Base-by-base conservation (phyloP, 2,113 vertebrate genomes). In the Lota lota region DNA sequence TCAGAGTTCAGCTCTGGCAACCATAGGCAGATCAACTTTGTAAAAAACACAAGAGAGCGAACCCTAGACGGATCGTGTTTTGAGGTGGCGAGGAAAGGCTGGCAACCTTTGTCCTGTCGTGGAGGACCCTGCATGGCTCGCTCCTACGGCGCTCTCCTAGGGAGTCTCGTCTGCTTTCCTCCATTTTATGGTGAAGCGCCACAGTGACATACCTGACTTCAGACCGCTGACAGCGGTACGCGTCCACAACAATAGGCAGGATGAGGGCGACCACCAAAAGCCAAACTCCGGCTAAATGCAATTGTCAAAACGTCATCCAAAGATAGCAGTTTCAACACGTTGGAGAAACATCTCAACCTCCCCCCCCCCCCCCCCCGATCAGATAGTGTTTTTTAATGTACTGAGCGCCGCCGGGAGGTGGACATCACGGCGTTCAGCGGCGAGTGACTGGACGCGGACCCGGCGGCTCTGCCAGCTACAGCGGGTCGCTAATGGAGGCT, bases 171-270 rank as follows among this genome's bases (percentile, higher is more conserved):
- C 88, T 89, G 91, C 93, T 92, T 93, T 95, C 95, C 95, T 97
- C 96, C 96, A 99, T 99, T 98, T 99, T 98, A 95, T 95, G 94
- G 92, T 95, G 93, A 92, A 98, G 93, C 93, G 91, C 79, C 92
- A 93, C 90, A 91, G 88, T 89, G 85, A 90, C 93, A 94, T 94
- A 96, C 95, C 95, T 97, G 95, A 93, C 94, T 95, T 92, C 90
- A 93, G 92, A 94, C 91, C 93, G 91, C 92, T 93, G 93, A 89
- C 88, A 89, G 67, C 73, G 67, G 20, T 12, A 83, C 76, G 53
- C 75, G 80, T 77, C 85, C 83, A 81, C 70, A 69, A 79, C 78
- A 78, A 56, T 14, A 72, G 47, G 50, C 4, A 53, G 47, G n/a
- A 14, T 8, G 8, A 63, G n/a, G 19, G 2, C 58, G 20, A 21